phyloP scores from a whole-genome alignment of 2,888 invertebrate species.

The Nephrotoma appendiculata region DNA sequence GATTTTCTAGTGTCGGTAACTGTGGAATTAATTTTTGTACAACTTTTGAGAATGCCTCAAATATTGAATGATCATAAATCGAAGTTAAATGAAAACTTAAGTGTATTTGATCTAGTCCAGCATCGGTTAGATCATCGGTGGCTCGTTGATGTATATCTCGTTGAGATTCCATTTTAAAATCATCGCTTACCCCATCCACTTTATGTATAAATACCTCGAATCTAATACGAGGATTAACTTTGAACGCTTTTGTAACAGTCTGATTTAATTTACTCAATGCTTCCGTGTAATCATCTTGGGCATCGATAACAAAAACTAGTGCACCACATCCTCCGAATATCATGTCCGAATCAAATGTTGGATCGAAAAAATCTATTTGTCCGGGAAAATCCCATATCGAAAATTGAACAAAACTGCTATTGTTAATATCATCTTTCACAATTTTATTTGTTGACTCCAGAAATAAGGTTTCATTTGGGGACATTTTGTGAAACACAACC shows the following conservation, averaged over 20 bases:
- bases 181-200: constrained; percentile 93
- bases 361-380: constrained; percentile 95
- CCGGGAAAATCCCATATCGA: constrained; percentile 99
- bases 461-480: constrained; percentile 97
- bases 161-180: constrained; percentile 98
- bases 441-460: constrained; percentile 97
- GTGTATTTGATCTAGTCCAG: constrained; percentile 75
- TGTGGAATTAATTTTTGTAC: constrained; percentile 98
- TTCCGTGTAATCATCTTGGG: constrained; percentile 97
- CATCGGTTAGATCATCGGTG: constrained; percentile 84
- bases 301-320: constrained; percentile 97
- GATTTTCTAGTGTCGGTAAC: constrained; percentile 89
- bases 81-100: constrained; percentile 93
- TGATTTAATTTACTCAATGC: constrained; percentile 84
- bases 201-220: constrained; percentile 99
- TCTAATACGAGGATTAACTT: constrained; percentile 90
- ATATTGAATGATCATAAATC: constrained; percentile 99
- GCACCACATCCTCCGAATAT: constrained; percentile 97
- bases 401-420: constrained; percentile 93
- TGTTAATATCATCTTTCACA: constrained; percentile 94
- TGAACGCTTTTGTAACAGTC: constrained; percentile 88
- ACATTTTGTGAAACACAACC: constrained; percentile 99
- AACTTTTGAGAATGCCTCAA: constrained; percentile 99
- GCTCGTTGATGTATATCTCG: constrained; percentile 95
- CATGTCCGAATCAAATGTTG: constrained; percentile 87